Evolutionary conservation across 2,888 invertebrate genomes (phyloP).

Genomic region (Orthosia cruda): DNA sequence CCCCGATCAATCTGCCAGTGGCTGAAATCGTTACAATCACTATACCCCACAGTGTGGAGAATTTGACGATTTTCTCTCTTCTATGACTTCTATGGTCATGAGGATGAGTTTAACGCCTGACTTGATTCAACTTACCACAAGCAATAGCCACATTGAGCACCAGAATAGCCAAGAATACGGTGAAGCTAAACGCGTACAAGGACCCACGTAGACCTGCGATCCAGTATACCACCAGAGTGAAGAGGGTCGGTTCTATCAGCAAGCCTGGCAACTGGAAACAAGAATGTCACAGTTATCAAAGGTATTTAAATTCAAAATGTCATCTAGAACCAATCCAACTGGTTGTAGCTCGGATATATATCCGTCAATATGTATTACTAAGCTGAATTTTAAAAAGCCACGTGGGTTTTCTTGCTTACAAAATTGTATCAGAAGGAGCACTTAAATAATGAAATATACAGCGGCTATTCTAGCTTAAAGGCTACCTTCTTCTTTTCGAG

Average conservation of each 20-base stretch:
- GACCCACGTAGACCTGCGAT: conserved; percentile 95
- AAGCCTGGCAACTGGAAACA: conserved; percentile 97
- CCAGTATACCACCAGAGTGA: conserved; percentile 96
- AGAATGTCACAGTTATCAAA: not conserved
- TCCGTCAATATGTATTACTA: not conserved
- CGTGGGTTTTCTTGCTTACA: not conserved
- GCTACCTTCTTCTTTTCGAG: no score
- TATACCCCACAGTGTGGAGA: no score
- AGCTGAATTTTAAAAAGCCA: conserved; percentile 5
- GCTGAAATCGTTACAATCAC: no score
- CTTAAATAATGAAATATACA: not conserved
- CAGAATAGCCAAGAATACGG: conserved; percentile 93
- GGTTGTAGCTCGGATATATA: not conserved
- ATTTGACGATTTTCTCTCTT: not conserved
- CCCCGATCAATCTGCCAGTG: no score
- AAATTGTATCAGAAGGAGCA: conserved; percentile 15
- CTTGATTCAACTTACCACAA: conserved; percentile 92
- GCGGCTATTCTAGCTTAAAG: no score
- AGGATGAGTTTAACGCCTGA: not conserved
- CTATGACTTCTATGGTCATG: not conserved
- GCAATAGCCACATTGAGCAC: conserved; percentile 97
- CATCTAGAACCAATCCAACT: not conserved
- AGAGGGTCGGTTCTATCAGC: conserved; percentile 96
- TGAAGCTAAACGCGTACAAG: conserved; percentile 93
- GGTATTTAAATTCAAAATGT: not conserved